Base-by-base conservation (phyloP, 1,140 invertebrate species). In the Holcopasites calliopsidis region DNA sequence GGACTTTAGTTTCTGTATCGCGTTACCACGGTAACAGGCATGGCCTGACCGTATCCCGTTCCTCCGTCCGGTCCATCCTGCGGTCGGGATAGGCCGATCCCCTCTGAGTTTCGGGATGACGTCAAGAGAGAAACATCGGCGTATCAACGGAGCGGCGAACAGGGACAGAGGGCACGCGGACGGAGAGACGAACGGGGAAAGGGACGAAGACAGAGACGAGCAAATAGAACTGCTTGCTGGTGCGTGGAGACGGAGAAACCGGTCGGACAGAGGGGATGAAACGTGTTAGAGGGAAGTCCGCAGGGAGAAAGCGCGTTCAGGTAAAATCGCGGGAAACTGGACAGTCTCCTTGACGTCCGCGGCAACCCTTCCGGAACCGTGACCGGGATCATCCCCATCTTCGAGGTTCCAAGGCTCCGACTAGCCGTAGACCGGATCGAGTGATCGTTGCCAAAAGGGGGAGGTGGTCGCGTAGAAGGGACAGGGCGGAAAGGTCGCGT, bases 1-100 rank as follows among this genome's bases (percentile, higher is more conserved):
- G 72, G 79, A 82, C 76, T 82, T 80, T 82, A 80, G 78, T 76
- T 80, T 64, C 79, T 82, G 73, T 80, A 82, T 82, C 73, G 78
- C 79, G 78, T 82, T 82, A 82, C 79, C 78, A 82, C 72, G 79
- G 79, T 76, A 80, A 82, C 79, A 71, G 65, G 42, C 70, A 44
- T 21, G 50, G 31, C 18, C 61, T 76, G 65, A 71, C 78, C 79
- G 58, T 75, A 55, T 55, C 42, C 77, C 57, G 64, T 81, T 80
- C n/a, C 79, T 76, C 64, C 61, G 38, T 61, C 60, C 78, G 57
- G 71, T 74, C 71, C 62, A 74, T 71, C 66, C 74, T 76, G 79
- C 73, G 79, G 78, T 82, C 26, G 79, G n/a, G 79, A 80, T 76
- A 82, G 79, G 79, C 79, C 42, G 65, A 57, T 61, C 79, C 73